Evolutionary conservation across 2,888 invertebrate species (phyloP), one percentile per base, ranked within the genome.

Genomic region (Scaptomyza tumidula): DNA sequence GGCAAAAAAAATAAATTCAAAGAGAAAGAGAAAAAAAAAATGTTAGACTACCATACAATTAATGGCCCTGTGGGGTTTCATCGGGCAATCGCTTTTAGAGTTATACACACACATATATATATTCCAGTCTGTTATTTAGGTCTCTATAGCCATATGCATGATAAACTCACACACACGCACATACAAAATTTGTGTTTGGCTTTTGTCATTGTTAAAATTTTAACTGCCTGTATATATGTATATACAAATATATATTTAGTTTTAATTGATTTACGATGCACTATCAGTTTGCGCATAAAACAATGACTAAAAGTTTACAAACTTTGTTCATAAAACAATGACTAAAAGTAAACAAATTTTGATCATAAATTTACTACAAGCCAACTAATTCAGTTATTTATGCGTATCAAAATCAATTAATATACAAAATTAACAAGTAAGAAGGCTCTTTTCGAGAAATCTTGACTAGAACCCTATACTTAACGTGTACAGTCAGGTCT

Each of bases 41-140:
- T 70, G 69, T 56, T 78, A 78, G 82, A 71, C 82, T 57, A 76
- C 63, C 86, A 75, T 66, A 89, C 89, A 85, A 85, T 89, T 85
- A 87, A 89, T 85, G 89, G 85, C 81, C 77, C 88, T 87, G 79
- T 81, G 86, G 89, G 89, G 88, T 85, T 89, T 89, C 86, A 58
- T 66, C 65, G 76, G 61, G 56, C 65, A 57, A 83, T 71, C 71
- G 73, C 80, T 66, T 68, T 69, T 75, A 53, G 62, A 75, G 70
- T 62, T 41, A 41, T 39, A 35, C 35, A 35, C 33, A 33, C 10
- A 10, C 2, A 7, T 13, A 35, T n/a, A 37, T 78, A 24, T 58
- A 68, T 69, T 44, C 29, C 54, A 27, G 46, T 49, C 35, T 63
- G 59, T 46, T 72, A 62, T 77, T 61, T 61, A n/a, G 57, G 49